These are phyloP conservation scores for Gymnosoma rotundatum DNA, from an alignment of 2,888 invertebrate genomes.

Conservation along the genomic window DNA sequence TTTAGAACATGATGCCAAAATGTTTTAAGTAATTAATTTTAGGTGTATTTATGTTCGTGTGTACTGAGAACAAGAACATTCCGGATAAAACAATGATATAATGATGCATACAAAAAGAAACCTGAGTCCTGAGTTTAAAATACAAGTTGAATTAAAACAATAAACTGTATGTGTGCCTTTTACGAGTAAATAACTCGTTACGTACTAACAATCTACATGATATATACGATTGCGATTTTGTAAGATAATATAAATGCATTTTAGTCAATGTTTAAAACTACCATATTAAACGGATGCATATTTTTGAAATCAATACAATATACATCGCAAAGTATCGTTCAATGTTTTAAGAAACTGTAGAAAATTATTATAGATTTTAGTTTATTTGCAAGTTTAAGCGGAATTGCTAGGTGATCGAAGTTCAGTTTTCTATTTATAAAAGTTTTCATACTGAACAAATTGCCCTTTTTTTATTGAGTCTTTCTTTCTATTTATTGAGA, in stretches of 20 bases:
- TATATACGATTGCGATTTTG: slow-evolving; percentile 44
- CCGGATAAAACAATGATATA: background rate
- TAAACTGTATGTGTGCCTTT: slow-evolving; percentile 11
- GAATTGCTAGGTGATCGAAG: no score
- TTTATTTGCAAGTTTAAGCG: no score
- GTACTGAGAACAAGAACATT: slow-evolving; percentile 4
- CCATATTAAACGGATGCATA: slow-evolving; percentile 55
- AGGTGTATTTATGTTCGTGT: background rate
- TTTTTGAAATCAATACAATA: background rate
- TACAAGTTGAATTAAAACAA: slow-evolving; percentile 37
- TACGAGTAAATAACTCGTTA: background rate
- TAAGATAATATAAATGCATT: slow-evolving; percentile 59
- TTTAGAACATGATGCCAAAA: slow-evolving; percentile 53
- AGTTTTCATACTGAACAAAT: no score
- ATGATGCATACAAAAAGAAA: background rate
- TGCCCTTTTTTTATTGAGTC: no score
- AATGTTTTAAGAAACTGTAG: no score
- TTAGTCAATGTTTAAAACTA: slow-evolving; percentile 61
- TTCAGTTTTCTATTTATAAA: no score
- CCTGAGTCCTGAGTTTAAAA: background rate
- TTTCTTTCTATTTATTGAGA: no score
- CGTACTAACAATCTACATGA: slow-evolving; percentile 28
- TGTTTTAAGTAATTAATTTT: slow-evolving; percentile 69
- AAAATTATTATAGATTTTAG: no score
- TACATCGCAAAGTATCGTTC: background rate